phyloP scores from a whole-genome alignment of 2,888 invertebrate species.

The Drosophila suboccidentalis region DNA sequence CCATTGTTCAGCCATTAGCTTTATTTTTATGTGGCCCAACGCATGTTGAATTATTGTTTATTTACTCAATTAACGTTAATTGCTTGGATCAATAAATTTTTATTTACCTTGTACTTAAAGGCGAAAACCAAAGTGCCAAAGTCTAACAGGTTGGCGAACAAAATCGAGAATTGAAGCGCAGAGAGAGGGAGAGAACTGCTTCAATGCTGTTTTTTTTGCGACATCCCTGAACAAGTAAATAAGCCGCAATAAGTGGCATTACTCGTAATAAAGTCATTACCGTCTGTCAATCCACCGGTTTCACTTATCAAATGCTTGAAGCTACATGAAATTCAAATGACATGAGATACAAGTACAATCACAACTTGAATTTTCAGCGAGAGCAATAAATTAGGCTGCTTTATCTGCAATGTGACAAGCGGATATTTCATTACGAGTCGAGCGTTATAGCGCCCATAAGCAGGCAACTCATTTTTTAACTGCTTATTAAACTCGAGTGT shows the following conservation, averaged over 20 bases:
- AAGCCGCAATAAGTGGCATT: conserved; percentile 67
- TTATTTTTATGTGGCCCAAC: conserved; percentile 57
- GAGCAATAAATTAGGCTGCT: conserved; percentile 64
- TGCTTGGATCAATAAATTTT: conserved; percentile 76
- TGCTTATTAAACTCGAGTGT: conserved; percentile 68
- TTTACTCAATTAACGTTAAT: conserved; percentile 78
- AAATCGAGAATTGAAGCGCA: background rate
- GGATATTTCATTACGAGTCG: conserved; percentile 62
- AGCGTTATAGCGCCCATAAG: conserved; percentile 41
- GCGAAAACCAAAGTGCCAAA: conserved; percentile 27
- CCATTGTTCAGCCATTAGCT: conserved; percentile 53
- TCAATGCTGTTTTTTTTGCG: conserved; percentile 9
- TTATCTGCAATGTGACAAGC: conserved; percentile 68
- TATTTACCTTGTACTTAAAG: conserved; percentile 67
- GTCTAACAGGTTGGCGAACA: conserved; percentile 25
- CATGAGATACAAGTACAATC: conserved; percentile 55
- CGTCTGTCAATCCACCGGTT: conserved; percentile 65
- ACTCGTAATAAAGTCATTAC: conserved; percentile 68
- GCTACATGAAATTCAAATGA: conserved; percentile 68
- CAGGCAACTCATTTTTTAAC: conserved; percentile 63
- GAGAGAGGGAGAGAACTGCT: background rate
- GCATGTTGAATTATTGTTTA: conserved; percentile 69
- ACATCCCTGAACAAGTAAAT: conserved; percentile 38
- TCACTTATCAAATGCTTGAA: conserved; percentile 62
- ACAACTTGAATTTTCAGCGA: conserved; percentile 50